Evolutionary conservation across 1,140 invertebrate species (phyloP), one percentile per base, ranked within the genome.

Genomic region (Drosophila kikkawai): DNA sequence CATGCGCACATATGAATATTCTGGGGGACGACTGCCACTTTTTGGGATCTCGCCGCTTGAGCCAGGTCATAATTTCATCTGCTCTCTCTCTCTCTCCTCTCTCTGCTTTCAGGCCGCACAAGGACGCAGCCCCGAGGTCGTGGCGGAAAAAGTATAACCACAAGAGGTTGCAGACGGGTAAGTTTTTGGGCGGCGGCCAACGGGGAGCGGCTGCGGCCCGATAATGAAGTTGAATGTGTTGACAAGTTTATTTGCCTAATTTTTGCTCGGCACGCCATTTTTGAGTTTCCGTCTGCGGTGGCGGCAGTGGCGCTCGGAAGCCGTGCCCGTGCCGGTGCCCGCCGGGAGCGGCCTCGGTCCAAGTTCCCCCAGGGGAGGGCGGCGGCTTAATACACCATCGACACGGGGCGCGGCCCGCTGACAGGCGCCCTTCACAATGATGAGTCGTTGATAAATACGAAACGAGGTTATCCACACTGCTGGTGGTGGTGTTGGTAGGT

Each of bases 161-260:
- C 56, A 77, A 75, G 15, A 77, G 56, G 22, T 26, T 37, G 17
- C 65, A 45, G 57, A 58, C 75, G 75, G 75, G 75, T 70, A 71
- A 79, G 75, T 79, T 71, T 73, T 37, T 34, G 59, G 65, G 57
- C 45, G 47, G 61, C 17, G 17, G 19, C 53, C 60, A 65, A 36
- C 37, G 64, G 57, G 58, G 68, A 64, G 58, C 61, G 61, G 59
- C 45, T 41, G 68, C 19, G 50, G 51, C 68, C 59, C 80, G 76
- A 83, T 83, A 83, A 83, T 83, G 75, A 83, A 83, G 81, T 83
- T 64, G 80, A 76, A 83, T 83, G 81, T 79, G 81, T 83, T 83
- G 81, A 83, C 81, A 83, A 83, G 81, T 83, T 83, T 75, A 83
- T 83, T 83, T 83, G 65, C 75, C 79, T 83, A 83, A 83, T 83